Evolutionary conservation across 92 coral and sea anemone species (phyloP).

Genomic region (Hydrozoanthus gracilis): DNA sequence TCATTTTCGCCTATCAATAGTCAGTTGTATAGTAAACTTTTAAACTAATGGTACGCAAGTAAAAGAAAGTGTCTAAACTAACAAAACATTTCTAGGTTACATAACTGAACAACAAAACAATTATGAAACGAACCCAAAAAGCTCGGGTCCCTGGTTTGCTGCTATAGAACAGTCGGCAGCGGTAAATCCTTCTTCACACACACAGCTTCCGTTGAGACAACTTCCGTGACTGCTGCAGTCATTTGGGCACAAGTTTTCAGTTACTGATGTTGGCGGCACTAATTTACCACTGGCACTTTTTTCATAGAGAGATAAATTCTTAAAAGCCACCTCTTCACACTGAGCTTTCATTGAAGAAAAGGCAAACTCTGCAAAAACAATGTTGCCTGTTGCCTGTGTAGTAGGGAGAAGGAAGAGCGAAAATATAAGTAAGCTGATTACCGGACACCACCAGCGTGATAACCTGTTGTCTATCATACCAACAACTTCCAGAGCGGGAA

Average conservation of each 20-base stretch:
- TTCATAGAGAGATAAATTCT: constrained; percentile 1
- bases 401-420: background rate
- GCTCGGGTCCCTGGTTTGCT: constrained; percentile 51
- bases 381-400: constrained; percentile 60
- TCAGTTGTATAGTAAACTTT: no score
- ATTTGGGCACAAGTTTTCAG: constrained; percentile 62
- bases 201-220: constrained; percentile 70
- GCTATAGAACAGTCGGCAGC: constrained; percentile 69
- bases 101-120: no score
- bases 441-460: no score
- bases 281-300: constrained; percentile 51
- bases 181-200: constrained; percentile 63
- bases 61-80: no score
- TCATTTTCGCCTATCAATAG: no score
- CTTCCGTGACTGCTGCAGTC: constrained; percentile 77
- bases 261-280: constrained; percentile 55
- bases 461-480: no score
- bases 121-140: constrained; percentile 42
- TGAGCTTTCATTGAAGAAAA: constrained; percentile 56
- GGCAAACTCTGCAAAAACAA: constrained; percentile 47
- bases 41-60: no score
- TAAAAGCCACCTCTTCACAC: constrained; percentile 60
- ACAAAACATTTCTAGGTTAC: no score
- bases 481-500: no score
- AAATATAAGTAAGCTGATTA: no score